Conservation (phyloP, 2,797 vertebrate species). For the Silurus aristotelis region DNA sequence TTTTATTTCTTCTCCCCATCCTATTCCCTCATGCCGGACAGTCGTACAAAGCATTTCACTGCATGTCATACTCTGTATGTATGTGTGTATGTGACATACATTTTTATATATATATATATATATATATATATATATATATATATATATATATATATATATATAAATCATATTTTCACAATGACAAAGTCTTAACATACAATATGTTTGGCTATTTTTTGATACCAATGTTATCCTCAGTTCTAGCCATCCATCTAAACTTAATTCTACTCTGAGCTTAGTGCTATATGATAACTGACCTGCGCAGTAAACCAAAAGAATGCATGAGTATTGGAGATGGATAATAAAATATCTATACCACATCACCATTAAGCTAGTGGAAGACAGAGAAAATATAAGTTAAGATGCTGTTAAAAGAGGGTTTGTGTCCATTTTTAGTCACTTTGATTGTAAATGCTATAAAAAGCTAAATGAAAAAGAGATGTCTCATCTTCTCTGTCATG, state of each 20-base stretch:
- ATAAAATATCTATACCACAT: not conserved
- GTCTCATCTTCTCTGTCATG: not conserved
- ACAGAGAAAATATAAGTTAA: not conserved
- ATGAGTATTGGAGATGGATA: not conserved
- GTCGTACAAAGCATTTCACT: no score
- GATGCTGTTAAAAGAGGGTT: not conserved
- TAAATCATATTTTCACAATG: not conserved
- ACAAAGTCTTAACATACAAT: not conserved
- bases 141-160: no score
- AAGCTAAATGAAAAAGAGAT: not conserved
- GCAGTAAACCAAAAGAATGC: not conserved
- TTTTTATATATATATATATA: no score
- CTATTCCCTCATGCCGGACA: no score
- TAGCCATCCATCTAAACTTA: not conserved
- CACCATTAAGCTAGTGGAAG: no score
- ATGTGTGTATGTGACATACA: no score
- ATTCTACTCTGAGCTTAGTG: not conserved
- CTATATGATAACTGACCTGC: not conserved
- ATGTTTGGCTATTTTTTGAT: not conserved
- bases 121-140: no score
- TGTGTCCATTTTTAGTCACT: not conserved
- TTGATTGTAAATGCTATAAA: no score
- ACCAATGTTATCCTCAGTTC: not conserved
- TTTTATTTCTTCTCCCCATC: no score
- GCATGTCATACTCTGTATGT: no score